phyloP scores from a whole-genome alignment of 1,140 invertebrate genomes.

The Eurytemora carolleeae region DNA sequence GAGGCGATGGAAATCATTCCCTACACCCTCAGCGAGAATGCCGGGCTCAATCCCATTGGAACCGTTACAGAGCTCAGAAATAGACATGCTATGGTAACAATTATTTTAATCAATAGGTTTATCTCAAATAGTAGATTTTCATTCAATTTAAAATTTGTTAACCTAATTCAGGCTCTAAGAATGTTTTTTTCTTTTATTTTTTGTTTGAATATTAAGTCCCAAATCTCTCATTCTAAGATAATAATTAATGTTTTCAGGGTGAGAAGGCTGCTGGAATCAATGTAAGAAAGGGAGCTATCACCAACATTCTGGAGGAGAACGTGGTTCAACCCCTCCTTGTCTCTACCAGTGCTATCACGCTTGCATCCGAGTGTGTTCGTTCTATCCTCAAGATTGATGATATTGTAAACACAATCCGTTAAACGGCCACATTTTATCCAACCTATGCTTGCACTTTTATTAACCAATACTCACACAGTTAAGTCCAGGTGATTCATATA shows the following conservation, averaged over 20 bases:
- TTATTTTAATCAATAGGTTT: too few species aligned
- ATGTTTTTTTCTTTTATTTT: too few species aligned
- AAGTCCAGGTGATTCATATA: too few species aligned
- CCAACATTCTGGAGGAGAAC: slow-evolving; percentile 89
- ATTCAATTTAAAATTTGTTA: too few species aligned
- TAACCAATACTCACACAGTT: too few species aligned
- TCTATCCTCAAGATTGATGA: slow-evolving; percentile 99
- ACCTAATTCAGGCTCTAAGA: too few species aligned
- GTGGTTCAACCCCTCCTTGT: slow-evolving; percentile 94
- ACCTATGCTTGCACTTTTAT: too few species aligned
- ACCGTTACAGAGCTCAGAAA: slow-evolving; percentile 93
- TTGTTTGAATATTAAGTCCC: too few species aligned
- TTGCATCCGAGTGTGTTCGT: slow-evolving; percentile 89
- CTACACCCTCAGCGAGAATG: slow-evolving; percentile 95
- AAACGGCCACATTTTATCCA: too few species aligned
- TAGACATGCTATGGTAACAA: slow-evolving; percentile 69
- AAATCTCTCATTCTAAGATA: too few species aligned
- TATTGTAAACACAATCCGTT: slow-evolving; percentile 38
- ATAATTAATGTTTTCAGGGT: too few species aligned
- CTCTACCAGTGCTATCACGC: slow-evolving; percentile 71
- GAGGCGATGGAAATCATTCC: slow-evolving; percentile 93
- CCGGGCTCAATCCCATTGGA: slow-evolving; percentile 88
- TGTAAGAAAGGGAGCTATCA: slow-evolving; percentile 75
- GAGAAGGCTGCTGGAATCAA: slow-evolving; percentile 69
- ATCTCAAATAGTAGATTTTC: too few species aligned